These are phyloP conservation scores for Oncopodura yosiiana DNA, from an alignment of 1,140 invertebrate species.

Conservation along the genomic window DNA sequence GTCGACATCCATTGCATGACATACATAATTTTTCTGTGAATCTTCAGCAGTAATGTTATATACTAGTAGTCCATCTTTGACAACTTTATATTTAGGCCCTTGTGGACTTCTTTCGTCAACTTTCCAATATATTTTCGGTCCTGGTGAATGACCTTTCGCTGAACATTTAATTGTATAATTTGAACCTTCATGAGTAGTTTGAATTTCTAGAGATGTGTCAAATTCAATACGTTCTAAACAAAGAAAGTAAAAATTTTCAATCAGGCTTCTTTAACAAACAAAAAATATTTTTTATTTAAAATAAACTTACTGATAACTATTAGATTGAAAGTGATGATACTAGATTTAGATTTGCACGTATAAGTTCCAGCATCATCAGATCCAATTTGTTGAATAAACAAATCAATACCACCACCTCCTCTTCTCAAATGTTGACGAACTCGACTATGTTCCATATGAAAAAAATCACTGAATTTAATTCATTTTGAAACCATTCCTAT, in stretches of 20 bases:
- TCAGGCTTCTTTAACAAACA: not conserved
- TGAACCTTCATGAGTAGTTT: slow-evolving; percentile 28
- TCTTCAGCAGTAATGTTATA: slow-evolving; percentile 27
- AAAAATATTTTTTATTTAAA: not conserved
- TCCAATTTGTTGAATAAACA: slow-evolving; percentile 31
- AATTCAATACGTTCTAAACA: slow-evolving; percentile 31
- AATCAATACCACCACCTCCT: slow-evolving; percentile 26
- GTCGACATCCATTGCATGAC: slow-evolving; percentile 31
- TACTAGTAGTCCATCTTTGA: slow-evolving; percentile 28
- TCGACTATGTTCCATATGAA: slow-evolving; percentile 3
- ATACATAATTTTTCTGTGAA: slow-evolving; percentile 24
- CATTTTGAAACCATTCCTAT: not conserved
- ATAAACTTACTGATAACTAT: slow-evolving; percentile 32
- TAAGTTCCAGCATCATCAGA: slow-evolving; percentile 30
- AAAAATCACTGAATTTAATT: not conserved
- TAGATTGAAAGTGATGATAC: slow-evolving; percentile 27
- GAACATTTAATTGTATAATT: slow-evolving; percentile 23
- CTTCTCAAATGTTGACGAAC: slow-evolving; percentile 18
- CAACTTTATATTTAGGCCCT: slow-evolving; percentile 24
- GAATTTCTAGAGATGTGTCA: slow-evolving; percentile 25
- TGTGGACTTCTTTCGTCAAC: slow-evolving; percentile 24
- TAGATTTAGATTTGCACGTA: slow-evolving; percentile 17
- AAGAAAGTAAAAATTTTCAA: not conserved
- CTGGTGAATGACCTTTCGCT: slow-evolving; percentile 21
- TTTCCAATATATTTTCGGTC: slow-evolving; percentile 31